Base-by-base conservation (phyloP, 2,888 invertebrate genomes). In the Iphiclides podalirius region DNA sequence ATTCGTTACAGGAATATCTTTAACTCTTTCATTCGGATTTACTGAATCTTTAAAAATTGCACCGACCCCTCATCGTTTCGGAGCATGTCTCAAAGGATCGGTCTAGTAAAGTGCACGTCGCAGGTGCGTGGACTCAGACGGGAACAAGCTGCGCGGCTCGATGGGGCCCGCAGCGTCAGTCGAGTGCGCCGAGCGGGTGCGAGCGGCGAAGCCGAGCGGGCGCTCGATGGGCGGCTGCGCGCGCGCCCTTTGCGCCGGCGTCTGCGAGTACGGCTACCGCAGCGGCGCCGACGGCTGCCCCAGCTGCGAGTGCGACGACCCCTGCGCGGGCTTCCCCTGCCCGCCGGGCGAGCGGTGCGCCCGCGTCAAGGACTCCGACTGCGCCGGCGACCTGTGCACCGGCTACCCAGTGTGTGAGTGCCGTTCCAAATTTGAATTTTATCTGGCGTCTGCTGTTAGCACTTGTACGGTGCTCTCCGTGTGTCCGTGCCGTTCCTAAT, bases 201-300 rank as follows among this genome's bases (percentile, higher is more conserved):
- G 73, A 0, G 72, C 79, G 8, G 83, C 76, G 0, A 78, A 88
- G 2, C 11, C 11, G 23, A 64, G 70, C 1, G 80, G 82, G 4
- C 91, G 83, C 1, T 79, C 92, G n/a, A 91, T 92, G 4, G 75
- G 75, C 9, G 62, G 79, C 8, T 96, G 96, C 60, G 91, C 93
- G 31, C 88, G 90, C 4, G 91, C 94, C 2, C 92, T 95, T 40
- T 96, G 96, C 67, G 94, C 95, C 0, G 94, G 94, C 1, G 92
- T 95, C 37, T 96, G 96, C 64, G 95, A 96, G 71, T 96, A 95
- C 62, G 96, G 96, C 0, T 96, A 95, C 73, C 94, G 93, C 78
- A 90, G 91, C 1, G 84, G 83, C 0, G 75, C 84, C 4, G 90
- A 91, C 41, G 95, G 95, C 0, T 96, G 96, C 63, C 93, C 94